Evolutionary conservation across 1,140 invertebrate genomes (phyloP).

Genomic region (Lasioglossum albipes): DNA sequence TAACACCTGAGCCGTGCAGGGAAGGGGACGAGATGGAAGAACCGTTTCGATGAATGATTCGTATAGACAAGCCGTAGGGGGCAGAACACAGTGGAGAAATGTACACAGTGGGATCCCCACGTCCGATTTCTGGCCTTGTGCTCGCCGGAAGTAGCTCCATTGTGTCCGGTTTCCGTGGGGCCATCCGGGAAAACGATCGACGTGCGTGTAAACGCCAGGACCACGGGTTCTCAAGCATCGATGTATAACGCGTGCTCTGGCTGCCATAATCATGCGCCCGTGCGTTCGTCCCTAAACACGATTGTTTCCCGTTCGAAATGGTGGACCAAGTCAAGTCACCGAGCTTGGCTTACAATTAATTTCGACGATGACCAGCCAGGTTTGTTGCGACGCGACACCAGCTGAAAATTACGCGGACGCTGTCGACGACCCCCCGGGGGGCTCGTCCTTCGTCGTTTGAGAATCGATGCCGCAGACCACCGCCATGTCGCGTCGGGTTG

Average conservation of each 20-base stretch:
- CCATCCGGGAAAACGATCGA: conserved; percentile 77
- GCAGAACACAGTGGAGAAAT: conserved; percentile 37
- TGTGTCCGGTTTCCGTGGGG: conserved; percentile 77
- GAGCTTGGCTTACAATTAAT: too few relatives aligned
- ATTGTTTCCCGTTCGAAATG: too few relatives aligned
- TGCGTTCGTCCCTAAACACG: too few relatives aligned
- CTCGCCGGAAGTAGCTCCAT: conserved; percentile 74
- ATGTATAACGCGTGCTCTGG: too few relatives aligned
- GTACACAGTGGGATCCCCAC: conserved; percentile 55
- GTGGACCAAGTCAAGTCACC: neutral
- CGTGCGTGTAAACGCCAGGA: conserved; percentile 37
- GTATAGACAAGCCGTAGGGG: conserved; percentile 54
- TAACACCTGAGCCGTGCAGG: conserved; percentile 31
- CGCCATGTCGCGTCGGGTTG: conserved; percentile 29
- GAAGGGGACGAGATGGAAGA: conserved; percentile 32
- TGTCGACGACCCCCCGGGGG: conserved; percentile 8
- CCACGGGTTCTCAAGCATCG: conserved; percentile 35
- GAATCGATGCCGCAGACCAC: conserved; percentile 32
- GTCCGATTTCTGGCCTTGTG: conserved; percentile 75
- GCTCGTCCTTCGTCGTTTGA: neutral
- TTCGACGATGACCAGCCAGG: neutral
- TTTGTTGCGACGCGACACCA: too few relatives aligned
- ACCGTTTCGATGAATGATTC: conserved; percentile 59
- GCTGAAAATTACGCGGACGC: neutral
- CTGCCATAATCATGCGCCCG: too few relatives aligned